Conservation (phyloP, 53 echinoderm and acorn worm genomes). For the Actinopyga echinites region DNA sequence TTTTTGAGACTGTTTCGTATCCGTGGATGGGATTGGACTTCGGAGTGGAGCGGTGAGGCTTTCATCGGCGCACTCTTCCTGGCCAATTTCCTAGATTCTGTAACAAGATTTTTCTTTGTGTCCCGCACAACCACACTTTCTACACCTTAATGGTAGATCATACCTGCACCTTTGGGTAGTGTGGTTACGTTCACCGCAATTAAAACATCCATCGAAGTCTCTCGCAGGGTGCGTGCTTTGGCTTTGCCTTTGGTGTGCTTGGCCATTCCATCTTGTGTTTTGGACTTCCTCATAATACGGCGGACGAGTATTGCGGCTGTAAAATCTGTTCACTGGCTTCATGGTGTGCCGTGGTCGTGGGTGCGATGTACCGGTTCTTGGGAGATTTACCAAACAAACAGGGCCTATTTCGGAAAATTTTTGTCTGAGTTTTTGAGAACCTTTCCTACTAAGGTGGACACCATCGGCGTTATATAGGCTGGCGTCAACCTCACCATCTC, state of each 20-base stretch:
- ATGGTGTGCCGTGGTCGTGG: neutral
- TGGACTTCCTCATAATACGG: neutral
- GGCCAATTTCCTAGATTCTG: too few species aligned
- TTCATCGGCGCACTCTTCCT: too few species aligned
- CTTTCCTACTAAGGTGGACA: neutral
- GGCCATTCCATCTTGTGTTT: neutral
- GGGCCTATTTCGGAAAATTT: neutral
- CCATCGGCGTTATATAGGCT: too few species aligned
- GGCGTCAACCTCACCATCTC: too few species aligned
- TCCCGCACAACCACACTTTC: too few species aligned
- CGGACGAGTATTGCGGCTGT: neutral
- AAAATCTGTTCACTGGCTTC: constrained; percentile 3
- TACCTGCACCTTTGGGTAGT: too few species aligned
- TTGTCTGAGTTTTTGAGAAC: constrained; percentile 11
- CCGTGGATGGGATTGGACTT: too few species aligned
- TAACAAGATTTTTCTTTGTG: too few species aligned
- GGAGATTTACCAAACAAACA: neutral
- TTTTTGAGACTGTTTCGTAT: too few species aligned
- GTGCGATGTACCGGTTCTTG: neutral
- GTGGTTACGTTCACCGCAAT: too few species aligned
- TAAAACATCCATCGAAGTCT: neutral
- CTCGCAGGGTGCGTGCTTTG: neutral
- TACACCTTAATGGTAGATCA: too few species aligned
- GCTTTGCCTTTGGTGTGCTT: neutral
- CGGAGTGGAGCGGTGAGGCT: too few species aligned